Evolutionary conservation across 2,888 invertebrate genomes (phyloP).

Genomic region (Mechanitis messenoides): DNA sequence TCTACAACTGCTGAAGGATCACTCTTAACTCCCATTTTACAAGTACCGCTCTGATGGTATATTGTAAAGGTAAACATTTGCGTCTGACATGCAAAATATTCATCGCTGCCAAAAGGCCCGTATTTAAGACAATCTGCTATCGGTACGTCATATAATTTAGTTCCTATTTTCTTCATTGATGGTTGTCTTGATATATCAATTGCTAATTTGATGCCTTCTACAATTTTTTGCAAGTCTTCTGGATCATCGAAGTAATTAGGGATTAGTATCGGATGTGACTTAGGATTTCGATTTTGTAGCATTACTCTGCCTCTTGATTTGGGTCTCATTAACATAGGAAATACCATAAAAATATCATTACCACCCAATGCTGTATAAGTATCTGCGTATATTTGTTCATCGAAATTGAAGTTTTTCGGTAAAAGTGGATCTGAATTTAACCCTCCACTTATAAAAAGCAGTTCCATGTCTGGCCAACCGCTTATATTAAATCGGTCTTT

Average conservation of each 20-base stretch:
- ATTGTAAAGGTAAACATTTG: constrained; percentile 82
- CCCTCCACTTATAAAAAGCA: constrained; percentile 77
- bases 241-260: constrained; percentile 84
- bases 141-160: constrained; percentile 76
- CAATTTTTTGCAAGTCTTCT: constrained; percentile 79
- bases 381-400: constrained; percentile 57
- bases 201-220: constrained; percentile 79
- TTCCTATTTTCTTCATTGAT: constrained; percentile 75
- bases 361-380: constrained; percentile 60
- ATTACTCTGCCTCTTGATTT: constrained; percentile 81
- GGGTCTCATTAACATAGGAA: constrained; percentile 84
- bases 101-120: constrained; percentile 78
- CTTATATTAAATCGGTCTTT: constrained; percentile 71
- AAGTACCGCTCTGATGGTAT: constrained; percentile 82
- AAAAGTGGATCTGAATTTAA: constrained; percentile 66
- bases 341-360: constrained; percentile 71
- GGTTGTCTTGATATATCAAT: constrained; percentile 77
- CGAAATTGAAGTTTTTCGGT: constrained; percentile 73
- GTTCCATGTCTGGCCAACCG: constrained; percentile 80
- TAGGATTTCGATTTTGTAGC: constrained; percentile 83
- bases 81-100: constrained; percentile 82
- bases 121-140: constrained; percentile 77
- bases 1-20: constrained; percentile 81
- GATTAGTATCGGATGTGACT: constrained; percentile 82
- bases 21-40: constrained; percentile 78